A percentile compares a stretch with the other conserved stretches of the same genome.
Conservation (phyloP, 2,888 invertebrate species). For the Hypsopygia costalis region DNA sequence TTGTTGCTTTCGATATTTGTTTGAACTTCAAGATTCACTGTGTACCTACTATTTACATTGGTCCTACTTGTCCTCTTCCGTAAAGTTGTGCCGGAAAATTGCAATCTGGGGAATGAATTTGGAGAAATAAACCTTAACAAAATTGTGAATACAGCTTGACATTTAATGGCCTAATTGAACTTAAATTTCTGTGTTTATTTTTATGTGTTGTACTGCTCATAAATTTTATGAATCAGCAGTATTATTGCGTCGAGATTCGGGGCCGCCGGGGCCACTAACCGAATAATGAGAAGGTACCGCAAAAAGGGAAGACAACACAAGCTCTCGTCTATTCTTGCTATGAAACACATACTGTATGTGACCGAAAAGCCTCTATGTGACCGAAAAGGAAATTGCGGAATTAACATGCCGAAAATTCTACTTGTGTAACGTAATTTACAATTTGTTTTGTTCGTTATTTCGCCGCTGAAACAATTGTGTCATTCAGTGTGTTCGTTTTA, state of each 20-base stretch:
- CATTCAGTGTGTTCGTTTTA: neutral
- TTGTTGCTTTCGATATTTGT: too few relatives aligned
- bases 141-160: slow-evolving; percentile 1
- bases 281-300: slow-evolving; percentile 22
- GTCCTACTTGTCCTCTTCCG: too few relatives aligned
- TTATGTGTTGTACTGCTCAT: slow-evolving; percentile 17
- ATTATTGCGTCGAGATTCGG: slow-evolving; percentile 20
- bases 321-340: neutral
- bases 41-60: too few relatives aligned
- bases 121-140: slow-evolving; percentile 1
- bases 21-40: too few relatives aligned
- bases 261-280: slow-evolving; percentile 26
- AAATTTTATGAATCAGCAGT: slow-evolving; percentile 33
- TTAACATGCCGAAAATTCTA: neutral
- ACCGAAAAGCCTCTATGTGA: slow-evolving; percentile 1
- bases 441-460: neutral
- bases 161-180: slow-evolving; percentile 23
- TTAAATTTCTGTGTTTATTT: slow-evolving; percentile 23
- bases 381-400: slow-evolving; percentile 7
- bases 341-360: neutral
- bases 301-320: neutral
- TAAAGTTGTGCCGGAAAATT: too few relatives aligned
- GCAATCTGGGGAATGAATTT: too few relatives aligned
- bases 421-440: neutral
- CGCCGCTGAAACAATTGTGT: neutral